These are phyloP conservation scores for Chauna torquata DNA, from an alignment of 2,113 vertebrate genomes.

Conservation along the genomic window DNA sequence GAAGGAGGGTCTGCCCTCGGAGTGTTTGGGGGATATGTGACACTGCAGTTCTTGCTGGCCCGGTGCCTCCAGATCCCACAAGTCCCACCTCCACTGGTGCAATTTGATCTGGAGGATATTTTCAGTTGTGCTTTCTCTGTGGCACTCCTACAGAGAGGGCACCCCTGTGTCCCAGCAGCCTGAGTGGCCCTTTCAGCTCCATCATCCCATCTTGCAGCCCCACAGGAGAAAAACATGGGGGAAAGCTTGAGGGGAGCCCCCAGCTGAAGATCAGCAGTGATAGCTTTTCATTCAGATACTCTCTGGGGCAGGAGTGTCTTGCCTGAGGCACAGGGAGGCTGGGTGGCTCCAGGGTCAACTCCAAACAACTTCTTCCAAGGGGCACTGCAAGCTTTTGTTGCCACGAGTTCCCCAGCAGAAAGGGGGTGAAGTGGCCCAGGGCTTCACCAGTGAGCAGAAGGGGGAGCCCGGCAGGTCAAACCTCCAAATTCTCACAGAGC, in stretches of 20 bases:
- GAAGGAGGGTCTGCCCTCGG: not conserved
- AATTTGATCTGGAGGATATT: not conserved
- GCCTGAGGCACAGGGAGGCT: not conserved
- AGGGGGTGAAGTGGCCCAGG: not conserved
- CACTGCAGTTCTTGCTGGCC: not conserved
- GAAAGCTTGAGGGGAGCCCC: not conserved
- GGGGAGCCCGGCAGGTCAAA: not conserved
- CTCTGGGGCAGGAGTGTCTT: not conserved
- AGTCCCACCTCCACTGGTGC: not conserved
- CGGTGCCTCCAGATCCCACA: not conserved
- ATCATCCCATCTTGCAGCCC: not conserved
- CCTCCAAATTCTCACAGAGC: not conserved
- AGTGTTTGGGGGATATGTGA: not conserved
- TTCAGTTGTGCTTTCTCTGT: not conserved
- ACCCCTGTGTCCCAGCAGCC: accelerated
- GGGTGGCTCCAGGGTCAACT: not conserved
- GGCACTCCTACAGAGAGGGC: not conserved
- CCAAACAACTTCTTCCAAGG: not conserved
- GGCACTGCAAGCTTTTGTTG: not conserved
- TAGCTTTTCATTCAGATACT: not conserved
- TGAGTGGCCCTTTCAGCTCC: not conserved
- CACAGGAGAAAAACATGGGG: not conserved
- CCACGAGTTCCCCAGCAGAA: not conserved
- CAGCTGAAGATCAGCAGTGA: not conserved
- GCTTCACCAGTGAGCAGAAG: not conserved